Conservation (phyloP, 2,113 vertebrate genomes). For the Australoheros scitulus region DNA sequence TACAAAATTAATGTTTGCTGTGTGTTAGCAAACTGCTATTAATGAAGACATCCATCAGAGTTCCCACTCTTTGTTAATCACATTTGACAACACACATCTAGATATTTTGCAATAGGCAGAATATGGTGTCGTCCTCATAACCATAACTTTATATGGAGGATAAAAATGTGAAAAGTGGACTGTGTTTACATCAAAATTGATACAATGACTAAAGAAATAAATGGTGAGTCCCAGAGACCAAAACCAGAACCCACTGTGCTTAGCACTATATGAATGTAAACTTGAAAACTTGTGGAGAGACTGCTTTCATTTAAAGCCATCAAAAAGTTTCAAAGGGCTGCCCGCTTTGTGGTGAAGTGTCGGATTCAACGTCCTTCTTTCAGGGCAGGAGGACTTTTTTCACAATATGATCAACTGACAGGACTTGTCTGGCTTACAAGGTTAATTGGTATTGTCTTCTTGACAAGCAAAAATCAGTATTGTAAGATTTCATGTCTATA, state of each 20-base stretch:
- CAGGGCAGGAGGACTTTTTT: neutral
- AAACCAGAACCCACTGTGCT: neutral
- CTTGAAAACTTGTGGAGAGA: neutral
- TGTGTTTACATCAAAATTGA: too few species aligned
- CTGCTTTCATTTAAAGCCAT: neutral
- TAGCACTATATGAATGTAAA: neutral
- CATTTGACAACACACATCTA: neutral
- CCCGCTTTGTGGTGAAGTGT: neutral
- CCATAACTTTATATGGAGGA: neutral
- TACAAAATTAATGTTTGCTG: neutral
- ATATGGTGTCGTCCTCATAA: neutral
- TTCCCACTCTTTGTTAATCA: neutral
- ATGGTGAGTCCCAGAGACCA: neutral
- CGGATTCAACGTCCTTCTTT: neutral
- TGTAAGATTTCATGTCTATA: slow-evolving; percentile 35
- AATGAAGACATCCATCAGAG: neutral
- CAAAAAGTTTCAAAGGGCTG: neutral
- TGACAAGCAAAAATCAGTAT: slow-evolving; percentile 6
- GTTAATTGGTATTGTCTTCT: slow-evolving; percentile 1
- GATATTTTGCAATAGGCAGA: too few species aligned
- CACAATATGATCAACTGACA: neutral
- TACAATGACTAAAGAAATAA: too few species aligned
- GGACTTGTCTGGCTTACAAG: neutral
- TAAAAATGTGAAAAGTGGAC: neutral
- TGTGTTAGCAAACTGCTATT: neutral